Percentiles rank a stretch among this genome's conserved stretches.
These are phyloP conservation scores for Napeogenes inachia DNA, from an alignment of 2,888 invertebrate genomes.

Conservation along the genomic window DNA sequence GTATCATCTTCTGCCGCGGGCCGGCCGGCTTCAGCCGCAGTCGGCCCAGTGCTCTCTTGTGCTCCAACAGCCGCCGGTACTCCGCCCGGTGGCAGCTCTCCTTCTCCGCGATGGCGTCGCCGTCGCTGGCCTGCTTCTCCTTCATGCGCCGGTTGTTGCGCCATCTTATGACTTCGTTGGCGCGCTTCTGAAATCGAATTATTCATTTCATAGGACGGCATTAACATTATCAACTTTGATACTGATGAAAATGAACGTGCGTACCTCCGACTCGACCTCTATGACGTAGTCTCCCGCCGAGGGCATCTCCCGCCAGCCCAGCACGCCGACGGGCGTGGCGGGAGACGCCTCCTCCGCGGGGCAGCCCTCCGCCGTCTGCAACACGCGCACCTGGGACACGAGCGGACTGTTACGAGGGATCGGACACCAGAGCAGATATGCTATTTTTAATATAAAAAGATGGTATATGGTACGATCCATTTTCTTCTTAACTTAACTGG, in stretches of 20 bases:
- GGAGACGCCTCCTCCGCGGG: slow-evolving; percentile 84
- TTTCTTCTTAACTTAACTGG: no score
- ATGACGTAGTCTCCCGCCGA: slow-evolving; percentile 91
- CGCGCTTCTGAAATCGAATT: slow-evolving; percentile 74
- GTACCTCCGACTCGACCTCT: slow-evolving; percentile 87
- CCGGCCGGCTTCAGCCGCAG: slow-evolving; percentile 72
- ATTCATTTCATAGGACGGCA: no score
- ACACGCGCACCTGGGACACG: slow-evolving; percentile 72
- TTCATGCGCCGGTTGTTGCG: slow-evolving; percentile 79
- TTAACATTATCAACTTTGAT: no score
- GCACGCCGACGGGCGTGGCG: slow-evolving; percentile 88
- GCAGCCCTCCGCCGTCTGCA: slow-evolving; percentile 87
- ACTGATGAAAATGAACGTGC: not conserved
- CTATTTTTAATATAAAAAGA: no score
- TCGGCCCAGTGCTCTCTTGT: slow-evolving; percentile 80
- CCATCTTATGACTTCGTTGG: slow-evolving; percentile 81
- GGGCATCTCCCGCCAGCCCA: slow-evolving; percentile 95
- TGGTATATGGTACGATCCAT: no score
- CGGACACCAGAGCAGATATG: no score
- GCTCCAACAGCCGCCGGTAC: slow-evolving; percentile 79
- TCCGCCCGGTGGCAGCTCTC: slow-evolving; percentile 79
- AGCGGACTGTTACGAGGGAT: no score
- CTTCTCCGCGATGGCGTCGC: slow-evolving; percentile 80
- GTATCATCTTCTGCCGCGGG: slow-evolving; percentile 74
- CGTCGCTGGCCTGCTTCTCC: slow-evolving; percentile 80